phyloP scores from a whole-genome alignment of 2,113 vertebrate species.

The Sciurus niger region DNA sequence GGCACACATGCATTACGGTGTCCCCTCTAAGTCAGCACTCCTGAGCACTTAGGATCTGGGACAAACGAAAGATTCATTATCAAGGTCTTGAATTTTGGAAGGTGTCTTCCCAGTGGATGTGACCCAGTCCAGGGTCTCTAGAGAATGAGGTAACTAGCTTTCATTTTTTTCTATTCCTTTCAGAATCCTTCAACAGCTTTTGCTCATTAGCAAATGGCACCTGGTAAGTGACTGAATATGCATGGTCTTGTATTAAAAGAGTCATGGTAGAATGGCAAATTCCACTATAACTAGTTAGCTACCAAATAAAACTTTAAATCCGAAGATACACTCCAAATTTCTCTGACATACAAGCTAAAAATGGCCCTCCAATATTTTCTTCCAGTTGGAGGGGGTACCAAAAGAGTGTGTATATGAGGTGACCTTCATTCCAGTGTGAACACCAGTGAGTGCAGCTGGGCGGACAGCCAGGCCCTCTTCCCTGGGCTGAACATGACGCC shows the following conservation, averaged over 20 bases:
- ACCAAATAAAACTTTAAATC: constrained; percentile 34
- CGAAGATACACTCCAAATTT: not conserved
- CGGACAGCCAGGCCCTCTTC: not conserved
- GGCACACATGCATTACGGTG: not conserved
- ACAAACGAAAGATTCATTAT: not conserved
- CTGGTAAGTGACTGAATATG: not conserved
- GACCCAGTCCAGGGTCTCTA: not conserved
- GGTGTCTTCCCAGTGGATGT: not conserved
- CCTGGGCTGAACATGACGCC: not conserved
- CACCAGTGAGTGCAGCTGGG: not conserved
- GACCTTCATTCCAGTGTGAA: not conserved
- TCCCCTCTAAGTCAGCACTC: not conserved
- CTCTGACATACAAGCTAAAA: not conserved
- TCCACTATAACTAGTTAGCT: not conserved
- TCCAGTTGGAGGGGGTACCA: not conserved
- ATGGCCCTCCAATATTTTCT: not conserved
- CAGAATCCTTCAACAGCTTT: not conserved
- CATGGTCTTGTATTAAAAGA: not conserved
- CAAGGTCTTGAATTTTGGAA: not conserved
- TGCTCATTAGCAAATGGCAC: not conserved
- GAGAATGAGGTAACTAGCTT: not conserved
- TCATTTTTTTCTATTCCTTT: not conserved
- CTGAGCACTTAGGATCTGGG: not conserved
- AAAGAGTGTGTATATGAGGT: not conserved
- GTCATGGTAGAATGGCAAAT: not conserved